Percentiles rank a stretch among this genome's conserved stretches.
phyloP scores from a whole-genome alignment of 2,113 vertebrate genomes.

The Piliocolobus tephrosceles region DNA sequence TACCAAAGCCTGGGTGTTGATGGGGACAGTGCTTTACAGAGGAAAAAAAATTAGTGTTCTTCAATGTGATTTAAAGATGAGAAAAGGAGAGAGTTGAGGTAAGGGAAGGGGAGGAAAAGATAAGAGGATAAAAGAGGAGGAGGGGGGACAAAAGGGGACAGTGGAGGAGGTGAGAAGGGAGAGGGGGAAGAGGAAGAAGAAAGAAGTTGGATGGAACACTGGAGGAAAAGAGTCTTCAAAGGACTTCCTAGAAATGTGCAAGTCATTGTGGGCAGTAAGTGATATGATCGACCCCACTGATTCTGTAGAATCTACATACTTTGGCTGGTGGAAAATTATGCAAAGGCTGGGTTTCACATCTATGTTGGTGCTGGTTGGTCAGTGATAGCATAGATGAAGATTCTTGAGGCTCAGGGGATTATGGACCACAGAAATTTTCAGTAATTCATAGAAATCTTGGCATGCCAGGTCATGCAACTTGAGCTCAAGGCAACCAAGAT shows the following conservation, averaged over 20 bases:
- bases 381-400: neutral
- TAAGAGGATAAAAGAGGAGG: neutral
- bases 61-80: neutral
- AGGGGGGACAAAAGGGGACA: too few species aligned
- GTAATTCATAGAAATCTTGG: neutral
- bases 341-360: neutral
- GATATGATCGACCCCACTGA: neutral
- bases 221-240: neutral
- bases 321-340: neutral
- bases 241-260: neutral
- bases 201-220: neutral
- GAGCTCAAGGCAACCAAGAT: neutral
- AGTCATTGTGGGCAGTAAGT: rapidly evolving
- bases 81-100: neutral
- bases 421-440: neutral
- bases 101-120: neutral
- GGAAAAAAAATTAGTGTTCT: neutral
- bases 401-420: neutral
- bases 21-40: neutral
- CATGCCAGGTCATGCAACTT: neutral
- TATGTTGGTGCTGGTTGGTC: neutral
- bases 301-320: neutral
- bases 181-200: neutral
- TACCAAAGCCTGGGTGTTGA: neutral
- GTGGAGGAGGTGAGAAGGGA: neutral